Percentiles rank a stretch among this genome's conserved stretches.
Evolutionary conservation across 2,888 invertebrate species (phyloP).

Genomic region (Ornithoptera alexandrae): DNA sequence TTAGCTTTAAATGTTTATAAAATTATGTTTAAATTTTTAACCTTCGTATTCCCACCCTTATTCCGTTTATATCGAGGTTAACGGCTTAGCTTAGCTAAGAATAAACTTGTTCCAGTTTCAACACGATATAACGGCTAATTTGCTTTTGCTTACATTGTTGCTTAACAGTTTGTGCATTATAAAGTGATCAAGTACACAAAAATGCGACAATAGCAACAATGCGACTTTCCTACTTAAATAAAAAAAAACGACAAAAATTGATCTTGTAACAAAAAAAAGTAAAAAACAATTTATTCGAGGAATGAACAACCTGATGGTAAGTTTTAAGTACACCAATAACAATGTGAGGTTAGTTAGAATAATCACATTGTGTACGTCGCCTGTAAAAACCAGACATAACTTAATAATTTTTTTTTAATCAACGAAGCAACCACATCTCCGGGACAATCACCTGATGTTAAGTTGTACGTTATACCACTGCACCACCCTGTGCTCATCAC

Average conservation of each 20-base stretch:
- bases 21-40: background rate
- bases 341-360: too few species aligned
- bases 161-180: background rate
- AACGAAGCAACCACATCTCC: too few species aligned
- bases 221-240: background rate
- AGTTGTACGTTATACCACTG: too few species aligned
- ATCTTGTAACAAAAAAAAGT: background rate
- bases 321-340: too few species aligned
- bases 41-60: background rate
- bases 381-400: too few species aligned
- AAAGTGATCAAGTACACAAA: background rate
- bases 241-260: background rate
- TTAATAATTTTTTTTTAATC: too few species aligned
- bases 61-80: conserved; percentile 3
- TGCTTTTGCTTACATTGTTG: background rate
- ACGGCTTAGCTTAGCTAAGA: conserved; percentile 2
- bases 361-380: too few species aligned
- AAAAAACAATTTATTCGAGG: too few species aligned
- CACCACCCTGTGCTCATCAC: too few species aligned
- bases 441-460: too few species aligned
- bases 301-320: too few species aligned
- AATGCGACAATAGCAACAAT: background rate
- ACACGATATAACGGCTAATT: conserved; percentile 2
- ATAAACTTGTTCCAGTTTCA: conserved; percentile 11
- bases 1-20: background rate